Percentiles rank a stretch among this genome's conserved stretches.
Conservation (phyloP, 2,113 vertebrate genomes). For the Psilopsiagon aurifrons region DNA sequence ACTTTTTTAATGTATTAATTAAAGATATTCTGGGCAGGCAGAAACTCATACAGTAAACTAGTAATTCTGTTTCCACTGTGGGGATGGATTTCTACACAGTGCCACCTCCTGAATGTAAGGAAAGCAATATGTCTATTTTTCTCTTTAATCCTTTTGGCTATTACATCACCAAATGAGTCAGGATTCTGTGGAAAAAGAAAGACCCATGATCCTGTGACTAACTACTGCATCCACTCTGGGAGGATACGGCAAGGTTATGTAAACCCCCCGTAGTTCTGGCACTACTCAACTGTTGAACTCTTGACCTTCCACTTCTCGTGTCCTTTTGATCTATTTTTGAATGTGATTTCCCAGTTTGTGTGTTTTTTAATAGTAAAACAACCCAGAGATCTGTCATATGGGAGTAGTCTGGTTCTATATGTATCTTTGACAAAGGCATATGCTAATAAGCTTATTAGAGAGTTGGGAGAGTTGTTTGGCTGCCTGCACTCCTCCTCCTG, state of each 20-base stretch:
- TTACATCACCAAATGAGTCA: constrained; percentile 47
- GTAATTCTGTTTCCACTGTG: background rate
- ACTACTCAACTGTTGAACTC: constrained; percentile 31
- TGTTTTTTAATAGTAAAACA: background rate
- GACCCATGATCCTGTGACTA: constrained; percentile 11
- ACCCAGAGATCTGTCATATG: background rate
- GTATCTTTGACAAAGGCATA: background rate
- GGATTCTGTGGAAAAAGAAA: constrained; percentile 18
- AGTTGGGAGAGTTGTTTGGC: background rate
- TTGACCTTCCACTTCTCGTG: constrained; percentile 30
- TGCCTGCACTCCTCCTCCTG: background rate
- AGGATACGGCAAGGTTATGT: constrained; percentile 43
- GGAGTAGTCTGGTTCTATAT: background rate
- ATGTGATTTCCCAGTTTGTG: background rate
- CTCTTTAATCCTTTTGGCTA: background rate
- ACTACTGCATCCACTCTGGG: background rate
- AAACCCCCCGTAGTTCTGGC: constrained; percentile 41
- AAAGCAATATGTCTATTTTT: constrained; percentile 12
- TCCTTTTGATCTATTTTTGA: constrained; percentile 42
- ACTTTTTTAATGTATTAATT: background rate
- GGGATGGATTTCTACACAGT: background rate
- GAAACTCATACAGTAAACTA: background rate
- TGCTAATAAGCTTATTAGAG: constrained; percentile 3
- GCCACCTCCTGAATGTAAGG: background rate
- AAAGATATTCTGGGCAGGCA: background rate